Conservation (phyloP, 2,113 vertebrate species). For the Siphamia tubifer region DNA sequence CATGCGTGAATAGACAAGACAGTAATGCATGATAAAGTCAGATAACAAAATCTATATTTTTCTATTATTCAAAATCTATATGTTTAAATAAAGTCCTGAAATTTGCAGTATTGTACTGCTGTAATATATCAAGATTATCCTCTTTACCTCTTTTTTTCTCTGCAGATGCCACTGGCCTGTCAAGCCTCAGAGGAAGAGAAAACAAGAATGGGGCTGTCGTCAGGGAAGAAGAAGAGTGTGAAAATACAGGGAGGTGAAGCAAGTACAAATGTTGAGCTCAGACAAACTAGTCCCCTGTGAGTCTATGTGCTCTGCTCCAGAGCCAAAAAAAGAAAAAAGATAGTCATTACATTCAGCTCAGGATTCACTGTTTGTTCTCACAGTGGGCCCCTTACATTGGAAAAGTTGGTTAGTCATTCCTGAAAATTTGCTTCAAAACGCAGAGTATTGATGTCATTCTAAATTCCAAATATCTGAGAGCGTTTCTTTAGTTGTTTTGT, state of each 20-base stretch:
- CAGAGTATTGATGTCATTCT: constrained; percentile 68
- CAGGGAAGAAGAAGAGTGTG: constrained; percentile 54
- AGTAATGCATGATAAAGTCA: too few species aligned
- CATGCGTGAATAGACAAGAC: too few species aligned
- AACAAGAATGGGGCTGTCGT: constrained; percentile 49
- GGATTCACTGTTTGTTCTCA: constrained; percentile 47
- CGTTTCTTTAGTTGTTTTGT: constrained; percentile 59
- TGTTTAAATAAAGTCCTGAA: constrained; percentile 63
- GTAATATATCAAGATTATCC: constrained; percentile 56
- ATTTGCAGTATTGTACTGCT: constrained; percentile 41
- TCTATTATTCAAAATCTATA: constrained; percentile 69
- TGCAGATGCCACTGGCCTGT: constrained; percentile 41
- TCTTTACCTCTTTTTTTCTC: neutral
- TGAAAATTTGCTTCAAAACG: constrained; percentile 7
- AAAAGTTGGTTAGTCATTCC: constrained; percentile 1
- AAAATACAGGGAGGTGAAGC: constrained; percentile 68
- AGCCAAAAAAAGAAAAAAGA: neutral
- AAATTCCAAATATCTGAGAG: constrained; percentile 72
- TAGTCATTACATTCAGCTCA: constrained; percentile 22
- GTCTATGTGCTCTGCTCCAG: constrained; percentile 6
- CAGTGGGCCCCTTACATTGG: neutral
- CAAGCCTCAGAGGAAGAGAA: constrained; percentile 68
- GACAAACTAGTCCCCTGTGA: constrained; percentile 68
- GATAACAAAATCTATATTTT: too few species aligned
- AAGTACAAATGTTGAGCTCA: constrained; percentile 70